Conservation (phyloP, 2,113 vertebrate genomes). For the Gallinago media region DNA sequence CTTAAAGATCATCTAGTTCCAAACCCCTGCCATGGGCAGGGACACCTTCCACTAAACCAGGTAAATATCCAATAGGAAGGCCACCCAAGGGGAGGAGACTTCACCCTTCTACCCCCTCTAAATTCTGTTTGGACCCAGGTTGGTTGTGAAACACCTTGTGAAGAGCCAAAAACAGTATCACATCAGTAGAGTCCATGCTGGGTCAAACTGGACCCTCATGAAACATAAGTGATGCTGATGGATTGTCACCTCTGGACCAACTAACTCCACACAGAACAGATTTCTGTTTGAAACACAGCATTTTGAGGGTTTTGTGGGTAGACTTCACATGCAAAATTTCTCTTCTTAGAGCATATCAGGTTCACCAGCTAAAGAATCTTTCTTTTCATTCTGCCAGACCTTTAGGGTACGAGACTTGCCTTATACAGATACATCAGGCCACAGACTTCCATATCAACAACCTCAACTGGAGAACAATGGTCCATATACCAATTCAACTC, state of each 20-base stretch:
- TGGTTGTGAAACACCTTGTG: background rate
- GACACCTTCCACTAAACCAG: too few species aligned
- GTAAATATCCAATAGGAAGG: background rate
- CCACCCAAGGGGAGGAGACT: background rate
- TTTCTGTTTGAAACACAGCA: background rate
- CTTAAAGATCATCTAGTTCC: too few species aligned
- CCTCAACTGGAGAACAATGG: background rate
- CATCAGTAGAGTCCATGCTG: background rate
- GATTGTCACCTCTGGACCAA: background rate
- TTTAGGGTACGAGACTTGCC: background rate
- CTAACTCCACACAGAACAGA: background rate
- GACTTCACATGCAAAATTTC: background rate
- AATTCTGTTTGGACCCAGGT: background rate
- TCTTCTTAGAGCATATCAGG: background rate
- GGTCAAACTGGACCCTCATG: background rate
- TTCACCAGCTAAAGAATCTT: background rate
- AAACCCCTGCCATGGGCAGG: too few species aligned
- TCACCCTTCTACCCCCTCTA: background rate
- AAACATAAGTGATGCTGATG: background rate
- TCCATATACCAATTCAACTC: background rate
- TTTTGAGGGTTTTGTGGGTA: background rate
- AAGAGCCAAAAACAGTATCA: background rate
- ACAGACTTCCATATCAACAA: background rate
- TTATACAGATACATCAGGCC: background rate
- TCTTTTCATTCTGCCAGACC: background rate